Evolutionary conservation across 2,888 invertebrate species (phyloP), one percentile per base, ranked within the genome.

Genomic region (Bedellia somnulentella): DNA sequence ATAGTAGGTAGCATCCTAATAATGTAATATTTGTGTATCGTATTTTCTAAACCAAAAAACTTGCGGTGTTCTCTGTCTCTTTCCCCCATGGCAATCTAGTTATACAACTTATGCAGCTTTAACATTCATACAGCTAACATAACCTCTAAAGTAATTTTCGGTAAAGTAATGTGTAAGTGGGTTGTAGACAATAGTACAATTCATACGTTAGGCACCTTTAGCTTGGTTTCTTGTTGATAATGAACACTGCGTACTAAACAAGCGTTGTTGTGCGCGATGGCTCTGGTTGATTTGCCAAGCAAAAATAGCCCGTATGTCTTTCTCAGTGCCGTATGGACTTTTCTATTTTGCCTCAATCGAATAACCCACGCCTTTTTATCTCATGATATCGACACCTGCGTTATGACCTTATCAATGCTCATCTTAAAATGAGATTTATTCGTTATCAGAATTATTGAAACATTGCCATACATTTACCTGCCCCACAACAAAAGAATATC

Each of bases 291-390:
- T 40, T 52, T 70, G 71, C 61, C 52, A 63, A 38, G 46, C 60
- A 30, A 71, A 60, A 53, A 55, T 51, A 41, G 47, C 56, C 63
- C 57, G 57, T 61, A 64, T 45, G 54, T 38, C 54, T 55, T 57
- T 61, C 57, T 52, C 52, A 56, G 51, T 52, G 45, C 52, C 57
- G 51, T 52, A 44, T 44, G 39, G 34, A 38, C 32, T 45, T 41
- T 39, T 46, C 56, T 53, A 58, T 52, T 57, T 61, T 60, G 56
- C 57, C 59, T 53, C 59, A 48, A 52, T 52, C 49, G 59, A 63
- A 64, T 63, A 68, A 61, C 61, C 63, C 68, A 64, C 67, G 66
- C 64, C 61, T 58, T 57, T 63, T 60, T 59, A 66, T 62, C 61
- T 62, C 57, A 52, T 54, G 54, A 51, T 54, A 60, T 61, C 52